phyloP scores from a whole-genome alignment of 2,888 invertebrate species.

The Leptodirus hochenwartii region DNA sequence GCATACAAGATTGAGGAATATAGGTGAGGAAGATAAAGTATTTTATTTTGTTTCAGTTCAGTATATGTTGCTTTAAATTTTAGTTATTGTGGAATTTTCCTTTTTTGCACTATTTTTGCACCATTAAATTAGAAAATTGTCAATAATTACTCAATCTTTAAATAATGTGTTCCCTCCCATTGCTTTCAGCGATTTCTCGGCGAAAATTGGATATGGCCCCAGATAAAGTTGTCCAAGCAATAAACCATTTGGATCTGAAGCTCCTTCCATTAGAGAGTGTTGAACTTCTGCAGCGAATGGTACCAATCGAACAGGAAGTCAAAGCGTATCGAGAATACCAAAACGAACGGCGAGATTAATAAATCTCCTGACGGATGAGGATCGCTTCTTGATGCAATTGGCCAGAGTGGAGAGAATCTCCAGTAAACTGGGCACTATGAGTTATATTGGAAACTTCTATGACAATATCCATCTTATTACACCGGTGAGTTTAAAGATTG shows the following conservation, averaged over 20 bases:
- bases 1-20: constrained; percentile 87
- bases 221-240: constrained; percentile 71
- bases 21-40: constrained; percentile 39
- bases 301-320: constrained; percentile 91
- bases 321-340: constrained; percentile 88
- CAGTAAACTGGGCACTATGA: constrained; percentile 89
- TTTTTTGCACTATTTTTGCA: too few relatives aligned
- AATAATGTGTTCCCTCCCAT: too few relatives aligned
- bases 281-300: constrained; percentile 88
- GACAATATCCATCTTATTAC: constrained; percentile 84
- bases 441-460: constrained; percentile 93
- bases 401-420: constrained; percentile 87
- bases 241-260: constrained; percentile 79
- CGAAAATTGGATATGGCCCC: constrained; percentile 88
- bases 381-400: constrained; percentile 82
- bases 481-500: constrained; percentile 55
- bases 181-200: constrained; percentile 82
- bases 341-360: constrained; percentile 75
- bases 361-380: constrained; percentile 84
- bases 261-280: constrained; percentile 82
- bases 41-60: neutral
- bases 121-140: too few relatives aligned
- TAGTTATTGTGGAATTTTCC: too few relatives aligned
- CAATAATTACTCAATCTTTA: too few relatives aligned
- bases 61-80: neutral